Evolutionary conservation across 2,888 invertebrate species (phyloP), one percentile per base, ranked within the genome.

Genomic region (Strigamia crassipes): DNA sequence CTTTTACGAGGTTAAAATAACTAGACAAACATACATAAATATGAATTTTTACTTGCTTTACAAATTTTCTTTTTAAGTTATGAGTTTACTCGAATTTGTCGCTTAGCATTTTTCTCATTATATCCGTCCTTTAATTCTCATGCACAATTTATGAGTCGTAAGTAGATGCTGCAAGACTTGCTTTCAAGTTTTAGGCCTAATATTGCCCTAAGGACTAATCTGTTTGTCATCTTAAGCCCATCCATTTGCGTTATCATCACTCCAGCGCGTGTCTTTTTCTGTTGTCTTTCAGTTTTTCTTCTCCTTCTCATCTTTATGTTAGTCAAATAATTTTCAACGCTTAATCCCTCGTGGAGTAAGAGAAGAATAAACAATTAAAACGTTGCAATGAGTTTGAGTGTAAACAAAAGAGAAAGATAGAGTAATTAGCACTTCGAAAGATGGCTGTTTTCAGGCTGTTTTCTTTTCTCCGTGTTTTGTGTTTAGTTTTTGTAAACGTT

Each of bases 211-310:
- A 73, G 73, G 73, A 73, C 73, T 73, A 73, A 73, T 73, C 73
- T 73, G 73, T 73, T 73, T 73, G 73, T 73, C 73, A 73, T 73
- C 73, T 73, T 73, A 73, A 73, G 73, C 73, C 31, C 73, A 73
- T 73, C 73, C 73, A 73, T 73, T 73, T 73, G 23, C 73, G 73
- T 73, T 73, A 73, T 73, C 73, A 73, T 73, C 73, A 73, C 73
- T 73, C 31, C 13, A 31, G 73, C 73, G 27, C 73, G 73, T 66
- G 73, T 73, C 73, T 23, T 73, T 18, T 51, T 51, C 51, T 10
- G 18, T 15, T 51, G 18, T 18, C 18, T 51, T 27, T 31, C 73
- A 31, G 5, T 12, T 73, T 73, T n/a, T n/a, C n/a, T n/a, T n/a
- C n/a, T 73, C 27, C n/a, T 27, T 56, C 56, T 2, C 56, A 8